These are phyloP conservation scores for Adela reaumurella DNA, from an alignment of 2,888 invertebrate genomes.

Conservation along the genomic window DNA sequence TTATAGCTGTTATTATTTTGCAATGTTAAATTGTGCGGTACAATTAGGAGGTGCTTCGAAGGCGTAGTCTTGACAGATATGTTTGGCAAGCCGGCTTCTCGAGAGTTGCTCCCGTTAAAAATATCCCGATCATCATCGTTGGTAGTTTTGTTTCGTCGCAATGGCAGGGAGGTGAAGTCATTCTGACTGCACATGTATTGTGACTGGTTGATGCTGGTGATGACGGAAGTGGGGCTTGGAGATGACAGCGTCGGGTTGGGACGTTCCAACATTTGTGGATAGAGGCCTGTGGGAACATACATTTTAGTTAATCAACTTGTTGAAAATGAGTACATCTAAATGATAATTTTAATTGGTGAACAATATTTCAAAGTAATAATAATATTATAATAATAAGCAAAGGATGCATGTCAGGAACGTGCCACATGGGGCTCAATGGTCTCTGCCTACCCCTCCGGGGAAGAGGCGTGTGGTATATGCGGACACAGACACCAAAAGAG, in stretches of 20 bases:
- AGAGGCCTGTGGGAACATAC: too few species aligned
- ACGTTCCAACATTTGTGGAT: constrained; percentile 27
- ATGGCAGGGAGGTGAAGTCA: neutral
- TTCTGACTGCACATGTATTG: constrained; percentile 40
- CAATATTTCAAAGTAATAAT: too few species aligned
- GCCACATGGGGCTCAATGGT: too few species aligned
- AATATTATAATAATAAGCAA: too few species aligned
- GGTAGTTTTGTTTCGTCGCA: constrained; percentile 3
- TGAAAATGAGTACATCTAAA: too few species aligned
- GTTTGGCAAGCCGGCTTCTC: neutral
- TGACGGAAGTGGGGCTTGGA: constrained; percentile 48
- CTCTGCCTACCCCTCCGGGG: too few species aligned
- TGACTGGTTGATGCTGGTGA: constrained; percentile 45
- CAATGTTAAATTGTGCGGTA: neutral
- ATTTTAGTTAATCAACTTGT: too few species aligned
- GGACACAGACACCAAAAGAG: too few species aligned
- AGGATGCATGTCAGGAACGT: too few species aligned
- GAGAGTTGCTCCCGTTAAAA: constrained; percentile 12
- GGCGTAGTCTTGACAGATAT: neutral
- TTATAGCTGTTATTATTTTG: too few species aligned
- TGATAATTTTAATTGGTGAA: too few species aligned
- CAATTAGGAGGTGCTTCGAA: neutral
- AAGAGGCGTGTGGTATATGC: too few species aligned
- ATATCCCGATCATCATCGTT: constrained; percentile 17
- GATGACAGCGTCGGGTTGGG: constrained; percentile 38